A percentile compares a stretch with the other conserved stretches of the same genome.
These are phyloP conservation scores for Lampris incognitus DNA, from an alignment of 2,113 vertebrate genomes.

Conservation along the genomic window DNA sequence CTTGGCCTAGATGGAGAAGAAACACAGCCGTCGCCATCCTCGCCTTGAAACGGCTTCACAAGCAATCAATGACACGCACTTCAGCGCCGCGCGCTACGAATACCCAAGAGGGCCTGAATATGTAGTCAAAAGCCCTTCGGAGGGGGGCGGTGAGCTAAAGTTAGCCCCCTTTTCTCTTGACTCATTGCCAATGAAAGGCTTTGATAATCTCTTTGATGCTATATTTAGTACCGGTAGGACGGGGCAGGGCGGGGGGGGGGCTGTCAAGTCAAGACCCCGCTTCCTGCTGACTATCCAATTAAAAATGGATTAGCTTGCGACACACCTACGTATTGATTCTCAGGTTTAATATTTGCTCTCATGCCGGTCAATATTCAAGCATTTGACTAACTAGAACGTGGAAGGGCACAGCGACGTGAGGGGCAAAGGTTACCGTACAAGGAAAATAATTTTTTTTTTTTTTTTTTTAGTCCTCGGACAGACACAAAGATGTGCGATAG, in stretches of 20 bases:
- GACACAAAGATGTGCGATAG: no score
- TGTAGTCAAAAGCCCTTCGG: neutral
- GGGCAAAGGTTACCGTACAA: neutral
- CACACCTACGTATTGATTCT: conserved; percentile 52
- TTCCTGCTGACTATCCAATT: conserved; percentile 65
- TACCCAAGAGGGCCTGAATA: conserved; percentile 11
- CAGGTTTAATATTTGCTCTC: conserved; percentile 30
- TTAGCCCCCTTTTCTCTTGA: neutral
- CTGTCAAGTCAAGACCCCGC: conserved; percentile 42
- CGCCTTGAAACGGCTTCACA: conserved; percentile 21
- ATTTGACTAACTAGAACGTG: conserved; percentile 1
- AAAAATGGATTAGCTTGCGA: conserved; percentile 60
- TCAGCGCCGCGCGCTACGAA: neutral
- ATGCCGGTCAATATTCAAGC: conserved; percentile 26
- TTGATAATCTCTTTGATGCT: conserved; percentile 37
- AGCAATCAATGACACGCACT: conserved; percentile 12
- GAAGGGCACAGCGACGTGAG: conserved; percentile 24
- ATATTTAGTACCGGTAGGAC: conserved; percentile 48
- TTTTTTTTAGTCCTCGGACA: no score
- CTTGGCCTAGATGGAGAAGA: conserved; percentile 5
- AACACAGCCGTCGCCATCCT: neutral
- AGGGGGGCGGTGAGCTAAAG: neutral
- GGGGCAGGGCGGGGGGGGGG: neutral
- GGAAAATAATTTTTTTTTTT: no score
- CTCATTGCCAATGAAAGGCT: conserved; percentile 35